Evolutionary conservation across 2,888 invertebrate species (phyloP).

Genomic region (Cryptophagus acutangulus): DNA sequence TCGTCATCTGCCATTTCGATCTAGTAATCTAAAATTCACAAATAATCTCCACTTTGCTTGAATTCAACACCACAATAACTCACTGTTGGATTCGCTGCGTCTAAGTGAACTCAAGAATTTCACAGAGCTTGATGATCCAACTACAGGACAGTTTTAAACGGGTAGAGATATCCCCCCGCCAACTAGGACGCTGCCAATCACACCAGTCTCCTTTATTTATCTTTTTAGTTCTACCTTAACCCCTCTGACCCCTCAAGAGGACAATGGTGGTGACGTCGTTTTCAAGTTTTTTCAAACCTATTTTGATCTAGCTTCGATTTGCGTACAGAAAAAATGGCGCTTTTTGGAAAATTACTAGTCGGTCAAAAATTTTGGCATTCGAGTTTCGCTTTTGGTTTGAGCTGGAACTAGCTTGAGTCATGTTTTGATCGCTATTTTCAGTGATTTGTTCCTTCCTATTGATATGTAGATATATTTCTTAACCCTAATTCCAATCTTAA

Average conservation of each 20-base stretch:
- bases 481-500: constrained; percentile 33
- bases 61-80: constrained; percentile 4
- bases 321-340: too few relatives aligned
- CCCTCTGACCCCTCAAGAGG: constrained; percentile 21
- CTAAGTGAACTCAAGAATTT: constrained; percentile 3
- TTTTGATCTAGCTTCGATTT: too few relatives aligned
- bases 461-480: too few relatives aligned
- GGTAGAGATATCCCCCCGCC: constrained; percentile 35
- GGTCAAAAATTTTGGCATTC: too few relatives aligned
- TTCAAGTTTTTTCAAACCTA: too few relatives aligned
- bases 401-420: too few relatives aligned
- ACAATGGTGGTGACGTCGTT: neutral
- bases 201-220: constrained; percentile 28
- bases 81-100: neutral
- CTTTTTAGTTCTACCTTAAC: constrained; percentile 26
- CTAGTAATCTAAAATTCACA: constrained; percentile 10
- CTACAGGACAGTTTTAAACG: constrained; percentile 41
- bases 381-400: too few relatives aligned
- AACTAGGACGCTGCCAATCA: constrained; percentile 40
- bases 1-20: constrained; percentile 32
- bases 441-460: too few relatives aligned
- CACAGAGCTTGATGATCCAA: neutral
- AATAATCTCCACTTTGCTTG: constrained; percentile 13
- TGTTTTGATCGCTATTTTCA: too few relatives aligned
- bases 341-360: too few relatives aligned